Conservation (phyloP, 2,888 invertebrate genomes). For the Euclidia mi region DNA sequence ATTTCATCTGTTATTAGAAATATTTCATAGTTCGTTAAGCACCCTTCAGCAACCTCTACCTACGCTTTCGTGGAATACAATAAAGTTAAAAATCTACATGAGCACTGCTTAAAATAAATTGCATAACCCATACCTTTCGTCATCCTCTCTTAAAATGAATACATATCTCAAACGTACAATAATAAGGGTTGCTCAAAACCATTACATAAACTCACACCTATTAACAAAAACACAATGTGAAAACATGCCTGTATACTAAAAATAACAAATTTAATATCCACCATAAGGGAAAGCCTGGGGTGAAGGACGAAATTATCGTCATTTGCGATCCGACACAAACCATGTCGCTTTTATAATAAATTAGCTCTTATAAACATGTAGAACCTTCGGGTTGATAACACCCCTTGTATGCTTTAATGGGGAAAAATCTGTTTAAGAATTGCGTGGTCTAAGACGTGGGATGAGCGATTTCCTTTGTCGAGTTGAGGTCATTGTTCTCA, state of each 20-base stretch:
- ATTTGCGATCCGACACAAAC: slow-evolving; percentile 15
- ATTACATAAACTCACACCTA: neutral
- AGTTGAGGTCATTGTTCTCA: too few relatives aligned
- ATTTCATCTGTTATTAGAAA: too few relatives aligned
- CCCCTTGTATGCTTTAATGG: slow-evolving; percentile 52
- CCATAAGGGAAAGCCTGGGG: neutral
- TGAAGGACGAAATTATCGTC: slow-evolving; percentile 7
- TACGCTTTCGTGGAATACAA: too few relatives aligned
- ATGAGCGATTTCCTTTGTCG: neutral
- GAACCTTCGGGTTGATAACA: slow-evolving; percentile 41
- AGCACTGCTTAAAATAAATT: too few relatives aligned
- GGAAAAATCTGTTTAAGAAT: slow-evolving; percentile 56
- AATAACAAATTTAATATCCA: slow-evolving; percentile 28
- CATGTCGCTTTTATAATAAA: slow-evolving; percentile 19
- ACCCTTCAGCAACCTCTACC: too few relatives aligned
- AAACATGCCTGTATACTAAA: slow-evolving; percentile 14
- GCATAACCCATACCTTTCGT: too few relatives aligned
- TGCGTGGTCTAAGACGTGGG: slow-evolving; percentile 31
- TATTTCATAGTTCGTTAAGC: too few relatives aligned
- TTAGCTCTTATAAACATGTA: slow-evolving; percentile 30
- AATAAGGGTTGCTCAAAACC: neutral
- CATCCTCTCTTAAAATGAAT: too few relatives aligned
- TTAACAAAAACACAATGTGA: neutral
- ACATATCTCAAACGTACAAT: too few relatives aligned
- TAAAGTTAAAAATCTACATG: too few relatives aligned